These are phyloP conservation scores for Pithys albifrons DNA, from an alignment of 2,113 vertebrate species.

Conservation along the genomic window DNA sequence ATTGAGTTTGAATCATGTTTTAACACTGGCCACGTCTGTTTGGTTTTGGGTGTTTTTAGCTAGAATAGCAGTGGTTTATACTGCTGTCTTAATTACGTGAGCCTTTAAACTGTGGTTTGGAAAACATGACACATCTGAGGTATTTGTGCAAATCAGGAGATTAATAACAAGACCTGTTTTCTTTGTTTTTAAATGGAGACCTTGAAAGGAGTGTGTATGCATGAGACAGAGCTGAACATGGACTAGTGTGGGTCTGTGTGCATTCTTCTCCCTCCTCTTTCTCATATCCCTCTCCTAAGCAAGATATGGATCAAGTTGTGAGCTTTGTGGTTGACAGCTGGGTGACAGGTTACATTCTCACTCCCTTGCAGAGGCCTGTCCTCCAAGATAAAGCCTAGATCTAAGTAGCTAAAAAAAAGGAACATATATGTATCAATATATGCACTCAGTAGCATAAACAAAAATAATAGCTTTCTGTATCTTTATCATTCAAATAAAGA, in stretches of 20 bases:
- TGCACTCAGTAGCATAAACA: background rate
- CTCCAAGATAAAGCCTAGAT: background rate
- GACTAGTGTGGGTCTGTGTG: background rate
- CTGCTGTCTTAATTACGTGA: conserved; percentile 27
- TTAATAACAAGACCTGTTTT: conserved; percentile 13
- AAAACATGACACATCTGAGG: conserved; percentile 36
- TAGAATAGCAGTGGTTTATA: conserved; percentile 17
- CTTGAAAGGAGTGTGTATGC: background rate
- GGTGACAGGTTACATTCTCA: background rate
- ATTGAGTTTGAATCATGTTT: background rate
- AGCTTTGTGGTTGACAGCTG: background rate
- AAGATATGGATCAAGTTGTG: rapidly evolving
- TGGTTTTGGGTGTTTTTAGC: background rate
- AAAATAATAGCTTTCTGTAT: background rate
- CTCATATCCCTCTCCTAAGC: background rate
- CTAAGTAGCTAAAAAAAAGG: background rate
- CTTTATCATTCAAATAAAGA: background rate
- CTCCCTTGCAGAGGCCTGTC: background rate
- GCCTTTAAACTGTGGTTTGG: conserved; percentile 43
- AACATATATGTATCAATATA: background rate
- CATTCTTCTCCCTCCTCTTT: background rate
- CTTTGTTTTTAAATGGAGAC: background rate
- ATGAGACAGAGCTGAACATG: background rate
- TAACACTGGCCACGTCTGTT: background rate
- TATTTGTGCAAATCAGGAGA: conserved; percentile 38